Base-by-base conservation (phyloP, 2,113 vertebrate genomes). In the Heterotilapia buettikoferi region DNA sequence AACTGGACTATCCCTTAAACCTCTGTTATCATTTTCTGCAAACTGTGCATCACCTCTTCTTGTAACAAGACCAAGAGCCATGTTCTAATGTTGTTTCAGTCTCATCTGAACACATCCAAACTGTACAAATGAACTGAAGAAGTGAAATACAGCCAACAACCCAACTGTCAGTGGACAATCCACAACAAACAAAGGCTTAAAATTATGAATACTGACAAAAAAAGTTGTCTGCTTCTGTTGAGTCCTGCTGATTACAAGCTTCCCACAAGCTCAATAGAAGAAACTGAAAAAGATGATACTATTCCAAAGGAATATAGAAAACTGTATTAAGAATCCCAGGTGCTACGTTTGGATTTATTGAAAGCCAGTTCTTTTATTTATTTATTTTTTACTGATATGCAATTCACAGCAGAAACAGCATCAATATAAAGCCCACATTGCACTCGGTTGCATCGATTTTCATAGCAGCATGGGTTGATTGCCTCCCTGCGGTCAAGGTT, bases 381-480 rank as follows among this genome's bases (percentile, higher is more conserved):
- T 63, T 63, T 66, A 7, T 66, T 36, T 66, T 82, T 85, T 21
- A 29, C 68, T 66, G 68, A 82, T 47, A 43, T 24, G 56, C 29
- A 31, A 63, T 59, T 87, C 59, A 57, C 63, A 82, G 33, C 66
- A 86, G 86, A 84, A 85, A 86, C 79, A 54, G 21, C 61, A 86
- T 88, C 85, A 80, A 88, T 83, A 84, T 31, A 80, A 90, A 59
- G 45, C 47, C 83, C 82, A n/a, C 12, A 45, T 86, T 90, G 82
- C 91, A 88, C 66, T 84, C 3, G 8, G 79, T 89, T 73, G 90
- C 83, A 94, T 93, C 9, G 80, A 92, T 89, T 89, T 82, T 79
- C 84, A 85, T 40, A 66, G 76, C 80, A 16, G 57, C 73, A 3
- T 6, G n/a, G 81, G 43, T 57, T 80, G 89, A 92, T 93, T 86